A percentile compares a stretch with the other conserved stretches of the same genome.
These are phyloP conservation scores for Anguilla anguilla DNA, from an alignment of 2,797 vertebrate species.

Conservation along the genomic window DNA sequence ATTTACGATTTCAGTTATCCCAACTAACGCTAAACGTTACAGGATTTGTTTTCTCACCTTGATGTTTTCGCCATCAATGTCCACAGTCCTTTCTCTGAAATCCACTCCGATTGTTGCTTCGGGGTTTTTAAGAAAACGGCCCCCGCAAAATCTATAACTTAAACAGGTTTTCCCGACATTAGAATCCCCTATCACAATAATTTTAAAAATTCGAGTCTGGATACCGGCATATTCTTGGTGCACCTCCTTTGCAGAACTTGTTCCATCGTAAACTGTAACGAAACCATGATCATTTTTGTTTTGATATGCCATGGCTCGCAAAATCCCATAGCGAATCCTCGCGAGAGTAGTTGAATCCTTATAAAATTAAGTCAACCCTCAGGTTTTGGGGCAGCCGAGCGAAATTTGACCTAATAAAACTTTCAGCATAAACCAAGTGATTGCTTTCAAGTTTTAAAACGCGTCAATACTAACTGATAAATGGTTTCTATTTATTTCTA, in stretches of 20 bases:
- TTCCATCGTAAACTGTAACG: conserved; percentile 61
- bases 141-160: conserved; percentile 91
- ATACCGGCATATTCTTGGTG: conserved; percentile 53
- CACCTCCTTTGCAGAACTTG: conserved; percentile 56
- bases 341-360: conserved; percentile 39
- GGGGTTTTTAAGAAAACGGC: conserved; percentile 86
- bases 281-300: conserved; percentile 62
- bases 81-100: conserved; percentile 88
- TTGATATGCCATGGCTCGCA: conserved; percentile 72
- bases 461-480: no score
- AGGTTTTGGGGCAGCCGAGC: not conserved
- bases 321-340: conserved; percentile 33
- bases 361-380: not conserved
- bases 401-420: not conserved
- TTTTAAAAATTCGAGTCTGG: conserved; percentile 83
- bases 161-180: conserved; percentile 93
- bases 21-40: not conserved
- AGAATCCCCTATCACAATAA: conserved; percentile 92
- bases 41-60: conserved; percentile 74
- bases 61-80: conserved; percentile 87
- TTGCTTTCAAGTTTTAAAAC: no score
- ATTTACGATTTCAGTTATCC: not conserved
- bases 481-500: no score
- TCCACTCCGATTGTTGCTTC: conserved; percentile 95
- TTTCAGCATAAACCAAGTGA: not conserved